Evolutionary conservation across 2,113 vertebrate genomes (phyloP), one percentile per base, ranked within the genome.

Genomic region (Cyphomyrus discorhynchus): DNA sequence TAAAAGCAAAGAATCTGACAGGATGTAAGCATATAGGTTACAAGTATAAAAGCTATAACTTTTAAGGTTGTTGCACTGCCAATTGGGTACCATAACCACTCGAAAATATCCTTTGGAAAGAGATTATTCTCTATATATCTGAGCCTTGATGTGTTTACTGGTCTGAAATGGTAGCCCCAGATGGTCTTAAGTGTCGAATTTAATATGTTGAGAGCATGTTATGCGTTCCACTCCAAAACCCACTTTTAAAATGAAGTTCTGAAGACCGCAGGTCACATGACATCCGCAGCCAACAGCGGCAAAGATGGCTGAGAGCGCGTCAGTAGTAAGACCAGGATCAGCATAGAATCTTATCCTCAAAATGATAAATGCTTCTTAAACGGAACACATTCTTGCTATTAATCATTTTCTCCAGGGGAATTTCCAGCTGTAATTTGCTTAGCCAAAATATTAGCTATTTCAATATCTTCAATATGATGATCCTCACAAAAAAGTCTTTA

Each of bases 141-240:
- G 74, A 39, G 85, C 70, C 66, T 88, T 89, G 85, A 89, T 89
- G 47, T 87, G 21, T 82, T 88, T 88, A 87, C 87, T 91, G 84
- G 90, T 89, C 82, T 31, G n/a, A 91, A 56, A 35, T 49, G 52
- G 47, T 56, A 82, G 42, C 45, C 31, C 66, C 88, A 89, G 47
- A 91, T 91, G 85, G 88, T 89, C 80, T 80, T 42, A 89, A 86
- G 88, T 89, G 90, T 89, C 70, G 47, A 56, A 56, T n/a, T 66
- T 47, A 84, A 91, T 91, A 91, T 86, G 52, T 39, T 86, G 92
- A 91, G 92, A 91, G 35, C 66, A 0, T 91, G 77, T 92, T 92
- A 91, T 90, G 82, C 90, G 87, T 90, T 92, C 49, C 91, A 42
- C 84, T 89, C 62, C 15, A 17, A 84, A 88, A 31, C 46, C 6